Evolutionary conservation across 2,113 vertebrate genomes (phyloP).

Genomic region (Solea senegalensis): DNA sequence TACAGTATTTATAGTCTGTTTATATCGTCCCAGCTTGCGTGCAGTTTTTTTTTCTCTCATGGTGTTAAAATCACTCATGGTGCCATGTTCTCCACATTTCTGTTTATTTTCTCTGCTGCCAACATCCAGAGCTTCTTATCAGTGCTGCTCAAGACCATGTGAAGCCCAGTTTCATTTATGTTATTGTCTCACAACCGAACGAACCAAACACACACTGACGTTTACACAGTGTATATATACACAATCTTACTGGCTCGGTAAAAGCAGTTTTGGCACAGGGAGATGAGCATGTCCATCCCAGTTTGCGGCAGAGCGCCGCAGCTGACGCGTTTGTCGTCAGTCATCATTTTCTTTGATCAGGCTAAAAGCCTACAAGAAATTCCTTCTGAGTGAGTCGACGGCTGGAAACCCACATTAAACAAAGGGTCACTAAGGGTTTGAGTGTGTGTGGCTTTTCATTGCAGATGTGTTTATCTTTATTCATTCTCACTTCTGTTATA

Average conservation of each 20-base stretch:
- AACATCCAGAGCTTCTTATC: slow-evolving; percentile 28
- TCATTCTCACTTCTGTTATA: slow-evolving; percentile 7
- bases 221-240: neutral
- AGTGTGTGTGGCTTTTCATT: slow-evolving; percentile 39
- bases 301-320: slow-evolving; percentile 5
- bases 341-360: slow-evolving; percentile 43
- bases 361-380: slow-evolving; percentile 20
- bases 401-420: slow-evolving; percentile 43
- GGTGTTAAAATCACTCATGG: slow-evolving; percentile 32
- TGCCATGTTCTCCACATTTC: slow-evolving; percentile 25
- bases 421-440: slow-evolving; percentile 38
- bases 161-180: neutral
- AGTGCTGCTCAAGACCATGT: neutral
- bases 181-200: neutral
- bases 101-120: slow-evolving; percentile 39
- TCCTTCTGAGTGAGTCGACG: slow-evolving; percentile 57
- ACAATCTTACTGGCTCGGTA: neutral
- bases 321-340: slow-evolving; percentile 6
- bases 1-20: slow-evolving; percentile 66
- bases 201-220: neutral
- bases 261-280: slow-evolving; percentile 5
- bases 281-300: slow-evolving; percentile 1
- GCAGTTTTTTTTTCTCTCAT: slow-evolving; percentile 2
- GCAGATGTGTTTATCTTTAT: neutral
- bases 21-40: slow-evolving; percentile 30